Conservation (phyloP, 2,797 vertebrate genomes). For the Pseudochirops corinnae region DNA sequence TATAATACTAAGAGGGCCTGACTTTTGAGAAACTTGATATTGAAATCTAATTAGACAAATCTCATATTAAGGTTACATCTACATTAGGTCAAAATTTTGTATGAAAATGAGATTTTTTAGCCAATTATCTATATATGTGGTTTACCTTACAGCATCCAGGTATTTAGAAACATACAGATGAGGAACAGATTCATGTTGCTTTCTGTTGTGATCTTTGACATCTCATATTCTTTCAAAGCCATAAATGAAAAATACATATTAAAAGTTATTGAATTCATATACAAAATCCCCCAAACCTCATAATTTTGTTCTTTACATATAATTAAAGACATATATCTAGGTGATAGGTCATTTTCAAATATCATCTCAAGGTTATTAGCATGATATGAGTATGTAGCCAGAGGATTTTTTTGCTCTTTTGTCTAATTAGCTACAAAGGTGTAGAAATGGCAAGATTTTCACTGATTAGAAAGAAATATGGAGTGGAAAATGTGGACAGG, state of each 20-base stretch:
- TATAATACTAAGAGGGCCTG: neutral
- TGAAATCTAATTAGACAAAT: neutral
- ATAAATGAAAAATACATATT: neutral
- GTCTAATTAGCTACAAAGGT: neutral
- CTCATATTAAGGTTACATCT: neutral
- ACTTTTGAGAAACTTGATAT: neutral
- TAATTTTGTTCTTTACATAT: neutral
- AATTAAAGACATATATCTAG: neutral
- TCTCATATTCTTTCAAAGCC: neutral
- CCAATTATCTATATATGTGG: neutral
- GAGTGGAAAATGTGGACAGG: neutral
- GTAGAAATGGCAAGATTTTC: neutral
- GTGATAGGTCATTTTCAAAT: neutral
- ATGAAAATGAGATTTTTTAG: neutral
- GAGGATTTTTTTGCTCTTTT: neutral
- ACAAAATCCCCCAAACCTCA: neutral
- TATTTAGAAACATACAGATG: conserved; percentile 3
- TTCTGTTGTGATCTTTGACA: conserved; percentile 14
- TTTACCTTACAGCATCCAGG: neutral
- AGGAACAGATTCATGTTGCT: neutral
- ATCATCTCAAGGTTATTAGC: neutral
- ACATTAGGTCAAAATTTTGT: neutral
- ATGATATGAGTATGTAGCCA: neutral
- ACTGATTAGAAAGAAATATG: neutral
- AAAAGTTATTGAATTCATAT: neutral